Evolutionary conservation across 1,140 invertebrate species (phyloP).

Genomic region (Penaeus indicus): DNA sequence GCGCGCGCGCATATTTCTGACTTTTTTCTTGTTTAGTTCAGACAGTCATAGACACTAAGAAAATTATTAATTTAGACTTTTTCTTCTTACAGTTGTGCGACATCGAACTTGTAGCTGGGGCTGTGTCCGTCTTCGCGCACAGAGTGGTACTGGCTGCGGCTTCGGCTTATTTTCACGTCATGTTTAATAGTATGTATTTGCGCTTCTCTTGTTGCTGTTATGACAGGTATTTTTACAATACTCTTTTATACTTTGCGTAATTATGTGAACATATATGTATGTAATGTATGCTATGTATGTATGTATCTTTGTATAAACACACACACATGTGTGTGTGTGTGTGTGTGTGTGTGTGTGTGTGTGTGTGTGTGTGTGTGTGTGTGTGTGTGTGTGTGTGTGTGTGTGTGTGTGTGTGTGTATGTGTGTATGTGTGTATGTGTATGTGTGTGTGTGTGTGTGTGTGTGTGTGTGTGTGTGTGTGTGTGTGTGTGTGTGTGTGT

Average conservation of each 20-base stretch:
- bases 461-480: background rate
- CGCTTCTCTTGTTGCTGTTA: too few relatives aligned
- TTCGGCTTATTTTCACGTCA: constrained; percentile 95
- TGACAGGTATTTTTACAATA: too few relatives aligned
- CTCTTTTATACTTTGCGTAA: background rate
- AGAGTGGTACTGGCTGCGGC: constrained; percentile 89
- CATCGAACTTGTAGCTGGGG: constrained; percentile 78
- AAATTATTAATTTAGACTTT: background rate
- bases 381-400: constrained; percentile 17
- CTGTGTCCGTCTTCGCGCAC: constrained; percentile 83
- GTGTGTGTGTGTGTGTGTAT: background rate
- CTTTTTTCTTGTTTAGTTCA: too few relatives aligned
- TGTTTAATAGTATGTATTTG: constrained; percentile 84
- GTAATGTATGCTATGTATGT: too few relatives aligned
- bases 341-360: background rate
- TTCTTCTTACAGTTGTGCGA: constrained; percentile 78
- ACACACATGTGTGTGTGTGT: constrained; percentile 3
- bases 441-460: too few relatives aligned
- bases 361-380: constrained; percentile 2
- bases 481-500: constrained; percentile 3
- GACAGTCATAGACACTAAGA: too few relatives aligned
- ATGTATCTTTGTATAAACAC: constrained; percentile 24
- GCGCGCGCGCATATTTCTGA: too few relatives aligned
- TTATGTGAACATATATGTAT: background rate
- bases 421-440: background rate